phyloP scores from a whole-genome alignment of 2,888 invertebrate species.

The Rhamnusium bicolor region DNA sequence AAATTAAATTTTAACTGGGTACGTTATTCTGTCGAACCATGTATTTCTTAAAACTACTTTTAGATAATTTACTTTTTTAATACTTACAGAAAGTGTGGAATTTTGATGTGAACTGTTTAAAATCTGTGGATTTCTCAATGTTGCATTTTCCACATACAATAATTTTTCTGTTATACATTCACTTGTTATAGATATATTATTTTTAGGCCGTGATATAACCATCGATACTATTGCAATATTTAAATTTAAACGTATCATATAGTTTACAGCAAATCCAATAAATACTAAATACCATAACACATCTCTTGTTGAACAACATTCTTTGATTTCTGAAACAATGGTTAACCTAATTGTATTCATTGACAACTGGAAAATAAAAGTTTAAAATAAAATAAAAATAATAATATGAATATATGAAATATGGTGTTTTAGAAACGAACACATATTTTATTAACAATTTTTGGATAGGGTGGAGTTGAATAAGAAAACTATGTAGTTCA shows the following conservation, averaged over 20 bases:
- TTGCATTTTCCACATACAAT: background rate
- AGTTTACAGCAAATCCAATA: constrained; percentile 79
- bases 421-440: too few species aligned
- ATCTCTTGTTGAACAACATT: constrained; percentile 62
- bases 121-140: background rate
- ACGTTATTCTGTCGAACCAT: too few species aligned
- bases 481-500: too few species aligned
- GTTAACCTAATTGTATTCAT: too few species aligned
- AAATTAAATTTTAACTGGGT: too few species aligned
- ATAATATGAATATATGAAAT: too few species aligned
- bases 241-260: constrained; percentile 79
- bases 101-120: background rate
- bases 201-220: constrained; percentile 68
- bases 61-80: background rate
- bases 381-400: too few species aligned
- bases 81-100: constrained; percentile 1
- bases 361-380: too few species aligned
- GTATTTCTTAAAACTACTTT: background rate
- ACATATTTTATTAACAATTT: too few species aligned
- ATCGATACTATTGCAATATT: constrained; percentile 81
- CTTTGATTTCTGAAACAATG: constrained; percentile 49
- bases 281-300: constrained; percentile 79
- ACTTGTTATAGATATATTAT: constrained; percentile 57
- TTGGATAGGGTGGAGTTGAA: too few species aligned
- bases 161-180: constrained; percentile 50